Base-by-base conservation (phyloP, 2,888 invertebrate genomes). In the Drosophila nigricruria region DNA sequence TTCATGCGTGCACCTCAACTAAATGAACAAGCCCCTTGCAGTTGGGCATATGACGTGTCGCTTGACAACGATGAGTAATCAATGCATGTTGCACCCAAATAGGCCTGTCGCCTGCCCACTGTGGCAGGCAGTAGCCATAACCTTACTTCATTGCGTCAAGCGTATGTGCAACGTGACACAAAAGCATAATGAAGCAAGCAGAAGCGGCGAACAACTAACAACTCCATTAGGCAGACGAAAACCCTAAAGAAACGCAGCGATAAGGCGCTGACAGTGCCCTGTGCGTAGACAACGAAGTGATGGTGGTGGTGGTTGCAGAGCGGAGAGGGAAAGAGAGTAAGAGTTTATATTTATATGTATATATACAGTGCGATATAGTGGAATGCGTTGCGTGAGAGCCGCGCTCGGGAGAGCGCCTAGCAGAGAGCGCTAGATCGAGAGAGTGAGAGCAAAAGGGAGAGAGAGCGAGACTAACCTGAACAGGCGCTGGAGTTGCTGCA, bases 381-480 rank as follows among this genome's bases (percentile, higher is more conserved):
- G 79, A 85, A 88, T 85, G 88, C 85, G 73, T 74, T 76, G 52
- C 57, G 69, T 73, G 23, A 70, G 68, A 57, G 71, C 32, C 25
- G 52, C 32, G 25, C 23, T 34, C 60, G 25, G 52, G 30, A 38
- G 58, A 58, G 61, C 58, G 54, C 23, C 16, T 23, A 12, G 8
- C 16, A 20, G 34, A 52, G 34, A 32, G 34, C 34, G 34, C 30
- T 30, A 10, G 10, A 30, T 30, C 30, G 2, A 12, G 38, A 53
- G 38, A 52, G 34, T 9, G 32, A 3, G 20, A 36, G 63, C 18
- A 18, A 40, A 10, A 38, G 20, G 53, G 56, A 68, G 58, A 50
- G 49, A 59, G 70, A 58, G 66, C 70, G 68, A 23, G 42, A 87
- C 88, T 84, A 57, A 90, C 90, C 90, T 90, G 90, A 68, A 83